Evolutionary conservation across 1,140 invertebrate genomes (phyloP).

Genomic region (Drosophila kikkawai): DNA sequence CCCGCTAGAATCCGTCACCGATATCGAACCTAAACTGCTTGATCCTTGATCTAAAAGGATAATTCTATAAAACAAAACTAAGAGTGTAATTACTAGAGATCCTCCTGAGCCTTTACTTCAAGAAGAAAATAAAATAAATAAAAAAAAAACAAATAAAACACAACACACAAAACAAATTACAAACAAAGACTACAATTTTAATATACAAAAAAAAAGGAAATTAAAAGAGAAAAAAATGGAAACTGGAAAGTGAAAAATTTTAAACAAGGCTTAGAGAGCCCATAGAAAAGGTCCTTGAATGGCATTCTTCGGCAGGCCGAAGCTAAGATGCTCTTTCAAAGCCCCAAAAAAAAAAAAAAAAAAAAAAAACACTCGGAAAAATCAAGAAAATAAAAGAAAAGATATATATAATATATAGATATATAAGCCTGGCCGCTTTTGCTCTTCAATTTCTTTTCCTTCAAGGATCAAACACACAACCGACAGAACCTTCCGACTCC

Average conservation of each 20-base stretch:
- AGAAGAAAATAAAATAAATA: not conserved
- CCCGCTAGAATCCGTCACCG: slow-evolving; percentile 24
- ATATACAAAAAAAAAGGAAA: slow-evolving; percentile 29
- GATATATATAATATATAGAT: slow-evolving; percentile 21
- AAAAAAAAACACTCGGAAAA: slow-evolving; percentile 8
- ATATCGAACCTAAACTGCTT: slow-evolving; percentile 14
- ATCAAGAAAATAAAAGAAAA: slow-evolving; percentile 12
- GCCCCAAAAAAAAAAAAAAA: slow-evolving; percentile 4
- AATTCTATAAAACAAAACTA: slow-evolving; percentile 20
- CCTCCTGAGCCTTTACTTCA: slow-evolving; percentile 51
- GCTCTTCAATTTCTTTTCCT: slow-evolving; percentile 23
- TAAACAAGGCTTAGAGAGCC: slow-evolving; percentile 10
- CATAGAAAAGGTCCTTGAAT: slow-evolving; percentile 27
- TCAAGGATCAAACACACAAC: not conserved
- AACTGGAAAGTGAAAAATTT: slow-evolving; percentile 14
- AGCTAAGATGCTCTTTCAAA: slow-evolving; percentile 59
- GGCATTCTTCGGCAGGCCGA: slow-evolving; percentile 75
- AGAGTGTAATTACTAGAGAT: slow-evolving; percentile 35
- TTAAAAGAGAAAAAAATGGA: no score
- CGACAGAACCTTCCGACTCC: not conserved
- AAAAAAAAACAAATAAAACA: not conserved
- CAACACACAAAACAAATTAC: slow-evolving; percentile 29
- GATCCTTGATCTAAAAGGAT: slow-evolving; percentile 5
- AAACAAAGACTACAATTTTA: slow-evolving; percentile 58
- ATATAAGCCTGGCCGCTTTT: slow-evolving; percentile 32